Base-by-base conservation (phyloP, 1,140 invertebrate genomes). In the Sinella curviseta region DNA sequence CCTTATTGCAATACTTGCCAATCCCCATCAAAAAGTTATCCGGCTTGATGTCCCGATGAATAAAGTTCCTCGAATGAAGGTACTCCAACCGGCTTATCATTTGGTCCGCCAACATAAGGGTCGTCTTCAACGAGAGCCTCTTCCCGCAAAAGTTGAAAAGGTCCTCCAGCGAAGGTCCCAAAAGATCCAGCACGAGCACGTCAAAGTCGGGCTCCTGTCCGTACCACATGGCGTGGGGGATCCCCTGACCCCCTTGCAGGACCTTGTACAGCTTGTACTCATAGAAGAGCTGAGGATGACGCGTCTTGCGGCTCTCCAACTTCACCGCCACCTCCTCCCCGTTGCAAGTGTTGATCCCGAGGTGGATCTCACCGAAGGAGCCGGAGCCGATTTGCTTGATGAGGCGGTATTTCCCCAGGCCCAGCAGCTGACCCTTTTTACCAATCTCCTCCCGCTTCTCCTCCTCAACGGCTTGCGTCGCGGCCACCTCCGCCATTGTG, bases 1-100 rank as follows among this genome's bases (percentile, higher is more conserved):
- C 91, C 89, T 96, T 96, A 87, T 97, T 97, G 89, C 95, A 97
- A 85, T 97, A 95, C 78, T 95, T 91, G 1, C 95, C 95, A 86
- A 97, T 96, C 83, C 96, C 96, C 97, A 99, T 99, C 70, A 99
- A 90, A 89, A 99, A 99, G 88, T 99, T 99, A 86, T 99, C 97
- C 36, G 96, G 96, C 86, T 97, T 97, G 84, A 97, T 96, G 86
- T 95, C 94, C 85, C 97, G 92, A 89, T 98, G 97, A 85, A 98
- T 98, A 88, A 98, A 98, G 86, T 95, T 95, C 88, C 97, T 97
- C 85, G 92, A 93, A 88, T 99, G 97, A 83, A 98, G 93, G 88
- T 92, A 97, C 88, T 98, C 95, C 85, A 98, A 93, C 85, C 96
- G 91, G n/a, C 91, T 92, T 82, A 94, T 92, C 93, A 95, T 94